phyloP scores from a whole-genome alignment of 2,113 vertebrate species.

The Guaruba guarouba region DNA sequence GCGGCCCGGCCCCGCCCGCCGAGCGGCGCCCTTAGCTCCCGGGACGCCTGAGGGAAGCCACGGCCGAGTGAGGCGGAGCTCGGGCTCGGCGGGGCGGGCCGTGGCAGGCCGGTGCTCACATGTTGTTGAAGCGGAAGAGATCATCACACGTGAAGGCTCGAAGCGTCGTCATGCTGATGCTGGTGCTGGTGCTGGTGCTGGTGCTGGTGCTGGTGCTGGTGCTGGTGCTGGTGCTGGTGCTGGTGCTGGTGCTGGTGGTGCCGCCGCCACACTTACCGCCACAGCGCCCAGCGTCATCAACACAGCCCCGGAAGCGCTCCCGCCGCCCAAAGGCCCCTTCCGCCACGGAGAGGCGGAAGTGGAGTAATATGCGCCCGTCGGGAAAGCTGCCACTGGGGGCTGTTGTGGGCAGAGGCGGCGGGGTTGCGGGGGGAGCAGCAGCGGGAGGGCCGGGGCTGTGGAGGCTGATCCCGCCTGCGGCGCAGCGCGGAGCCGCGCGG shows the following conservation, averaged over 20 bases:
- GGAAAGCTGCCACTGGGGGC: rapidly evolving
- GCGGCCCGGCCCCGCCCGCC: background rate
- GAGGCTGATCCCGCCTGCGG: background rate
- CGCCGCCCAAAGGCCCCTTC: background rate
- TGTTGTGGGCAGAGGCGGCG: background rate
- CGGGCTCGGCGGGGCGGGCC: background rate
- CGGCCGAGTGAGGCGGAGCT: no score
- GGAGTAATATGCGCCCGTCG: no score
- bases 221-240: no score
- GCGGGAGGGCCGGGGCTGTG: no score
- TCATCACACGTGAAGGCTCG: slow-evolving; percentile 92
- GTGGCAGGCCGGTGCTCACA: slow-evolving; percentile 76
- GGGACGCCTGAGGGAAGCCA: background rate
- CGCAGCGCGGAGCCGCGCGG: background rate
- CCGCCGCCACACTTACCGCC: no score
- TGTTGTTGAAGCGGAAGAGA: slow-evolving; percentile 95
- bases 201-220: no score
- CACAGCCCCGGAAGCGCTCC: background rate
- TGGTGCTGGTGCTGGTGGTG: no score
- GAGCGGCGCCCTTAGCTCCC: no score
- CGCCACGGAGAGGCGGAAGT: background rate
- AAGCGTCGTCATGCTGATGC: slow-evolving; percentile 83
- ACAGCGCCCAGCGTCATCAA: background rate
- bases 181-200: rapidly evolving
- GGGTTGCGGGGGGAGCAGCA: no score